These are phyloP conservation scores for Caenorhabditis sulstoni DNA, from an alignment of 2,888 invertebrate genomes.

Conservation along the genomic window DNA sequence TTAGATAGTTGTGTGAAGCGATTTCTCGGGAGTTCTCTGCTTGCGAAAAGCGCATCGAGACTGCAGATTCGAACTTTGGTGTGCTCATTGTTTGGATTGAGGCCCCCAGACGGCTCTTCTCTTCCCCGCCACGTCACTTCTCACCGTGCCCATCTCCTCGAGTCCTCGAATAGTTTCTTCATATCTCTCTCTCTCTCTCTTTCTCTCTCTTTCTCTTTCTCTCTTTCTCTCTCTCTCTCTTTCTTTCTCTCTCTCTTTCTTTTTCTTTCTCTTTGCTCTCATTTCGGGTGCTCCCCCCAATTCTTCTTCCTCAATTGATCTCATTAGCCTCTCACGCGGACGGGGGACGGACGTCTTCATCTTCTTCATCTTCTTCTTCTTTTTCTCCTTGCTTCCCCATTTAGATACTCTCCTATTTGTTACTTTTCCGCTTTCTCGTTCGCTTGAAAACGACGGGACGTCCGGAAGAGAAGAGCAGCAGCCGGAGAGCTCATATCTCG, in stretches of 20 bases:
- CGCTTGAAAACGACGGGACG: conserved; percentile 16
- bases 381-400: neutral
- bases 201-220: too few species aligned
- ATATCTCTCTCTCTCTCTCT: too few species aligned
- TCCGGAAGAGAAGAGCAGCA: neutral
- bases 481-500: conserved; percentile 16
- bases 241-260: conserved; percentile 22
- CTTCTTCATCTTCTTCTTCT: neutral
- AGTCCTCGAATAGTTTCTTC: too few species aligned
- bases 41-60: too few species aligned
- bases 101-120: neutral
- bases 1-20: too few species aligned
- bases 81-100: conserved; percentile 6
- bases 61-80: conserved; percentile 3
- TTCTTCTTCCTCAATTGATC: conserved; percentile 43
- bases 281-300: neutral
- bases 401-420: neutral
- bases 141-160: too few species aligned
- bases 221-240: too few species aligned
- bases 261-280: conserved; percentile 19
- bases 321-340: conserved; percentile 44
- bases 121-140: neutral
- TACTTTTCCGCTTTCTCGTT: neutral
- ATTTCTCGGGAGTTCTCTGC: too few species aligned
- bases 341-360: conserved; percentile 20